Base-by-base conservation (phyloP, 2,888 invertebrate genomes). In the Ectemnius lituratus region DNA sequence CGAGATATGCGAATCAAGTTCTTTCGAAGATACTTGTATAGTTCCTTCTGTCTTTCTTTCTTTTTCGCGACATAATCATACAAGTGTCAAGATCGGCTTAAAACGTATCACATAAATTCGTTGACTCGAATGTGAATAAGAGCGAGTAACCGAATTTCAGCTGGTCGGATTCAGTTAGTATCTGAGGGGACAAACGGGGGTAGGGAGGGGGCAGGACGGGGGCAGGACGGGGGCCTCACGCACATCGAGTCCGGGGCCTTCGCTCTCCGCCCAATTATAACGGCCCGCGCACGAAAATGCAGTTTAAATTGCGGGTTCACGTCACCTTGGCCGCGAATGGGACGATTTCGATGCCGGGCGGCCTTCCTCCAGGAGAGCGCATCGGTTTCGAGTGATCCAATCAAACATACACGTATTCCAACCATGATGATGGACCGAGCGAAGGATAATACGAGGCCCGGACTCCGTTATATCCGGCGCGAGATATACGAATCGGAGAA, bases 281-380 rank as follows among this genome's bases (percentile, higher is more conserved):
- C 77, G 78, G 80, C 78, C 67, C 80, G 77, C 79, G 85, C 52
- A 16, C 78, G 83, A 85, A 85, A 82, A 86, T 85, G 87, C 85
- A 86, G 86, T 86, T 87, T 88, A 86, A 88, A 88, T 86, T 84
- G 88, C 88, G 89, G 88, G 89, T 89, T 88, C 87, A 82, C 82
- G 84, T 85, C 87, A 87, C 86, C 88, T 88, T 70, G 76, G 78
- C 68, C 70, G 72, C 71, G 72, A 74, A 75, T 75, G 63, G 67
- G 67, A 80, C 76, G 67, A 65, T 70, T 75, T 46, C 62, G 52
- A 28, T 63, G 23, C 23, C 67, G 28, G n/a, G 52, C 52, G 14
- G 8, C 37, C 11, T 11, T 37, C 37, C 37, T 37, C n/a, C 16
- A 2, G 0, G 52, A 52, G 63, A 47, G 72, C 63, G 62, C 62